A percentile compares a stretch with the other conserved stretches of the same genome.
These are phyloP conservation scores for Criorhina ranunculi DNA, from an alignment of 2,888 invertebrate species.

Conservation along the genomic window DNA sequence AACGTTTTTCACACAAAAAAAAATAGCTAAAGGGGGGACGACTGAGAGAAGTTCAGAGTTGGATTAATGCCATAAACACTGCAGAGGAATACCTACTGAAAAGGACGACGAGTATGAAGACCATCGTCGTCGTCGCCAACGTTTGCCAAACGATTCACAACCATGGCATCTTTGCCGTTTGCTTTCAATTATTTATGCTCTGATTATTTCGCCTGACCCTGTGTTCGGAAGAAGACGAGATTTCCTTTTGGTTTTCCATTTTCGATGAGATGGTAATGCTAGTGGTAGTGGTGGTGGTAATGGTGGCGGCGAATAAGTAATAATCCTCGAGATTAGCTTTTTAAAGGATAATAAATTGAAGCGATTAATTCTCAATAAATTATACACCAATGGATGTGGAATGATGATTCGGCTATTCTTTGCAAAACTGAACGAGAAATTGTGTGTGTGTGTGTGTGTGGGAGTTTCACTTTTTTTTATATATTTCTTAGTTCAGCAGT, in stretches of 20 bases:
- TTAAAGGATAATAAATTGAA: slow-evolving; percentile 59
- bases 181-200: slow-evolving; percentile 51
- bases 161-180: slow-evolving; percentile 12
- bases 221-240: neutral
- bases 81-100: neutral
- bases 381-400: slow-evolving; percentile 22
- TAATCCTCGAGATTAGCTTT: slow-evolving; percentile 56
- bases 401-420: slow-evolving; percentile 8
- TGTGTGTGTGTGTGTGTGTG: neutral
- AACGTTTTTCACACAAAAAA: slow-evolving; percentile 1
- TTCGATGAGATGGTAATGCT: neutral
- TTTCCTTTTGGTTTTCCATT: slow-evolving; percentile 6
- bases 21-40: neutral
- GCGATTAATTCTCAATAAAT: slow-evolving; percentile 54
- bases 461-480: neutral
- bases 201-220: slow-evolving; percentile 43
- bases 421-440: neutral
- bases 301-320: slow-evolving; percentile 37
- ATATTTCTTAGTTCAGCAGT: too few species aligned
- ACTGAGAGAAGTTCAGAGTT: neutral
- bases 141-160: slow-evolving; percentile 3
- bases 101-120: neutral
- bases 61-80: slow-evolving; percentile 15
- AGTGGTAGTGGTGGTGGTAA: neutral
- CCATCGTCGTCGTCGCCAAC: neutral